These are phyloP conservation scores for Atta colombica DNA, from an alignment of 1,140 invertebrate species.

Conservation along the genomic window DNA sequence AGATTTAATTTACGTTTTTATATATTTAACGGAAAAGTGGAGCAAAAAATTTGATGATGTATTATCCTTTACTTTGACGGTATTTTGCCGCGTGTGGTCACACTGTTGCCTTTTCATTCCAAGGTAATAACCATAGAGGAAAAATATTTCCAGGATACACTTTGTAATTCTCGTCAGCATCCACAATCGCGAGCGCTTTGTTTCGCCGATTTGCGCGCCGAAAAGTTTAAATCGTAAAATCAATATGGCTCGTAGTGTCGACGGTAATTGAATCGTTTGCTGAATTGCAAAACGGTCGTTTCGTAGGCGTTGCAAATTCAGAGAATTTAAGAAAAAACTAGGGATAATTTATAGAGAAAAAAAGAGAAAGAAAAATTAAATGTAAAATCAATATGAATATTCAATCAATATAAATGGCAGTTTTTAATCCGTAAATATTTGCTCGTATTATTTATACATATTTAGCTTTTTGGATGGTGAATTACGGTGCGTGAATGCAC, in stretches of 20 bases:
- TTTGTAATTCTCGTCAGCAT: neutral
- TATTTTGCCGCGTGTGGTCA: constrained; percentile 10
- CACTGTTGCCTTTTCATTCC: neutral
- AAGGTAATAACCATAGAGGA: neutral
- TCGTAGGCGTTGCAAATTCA: neutral
- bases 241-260: neutral
- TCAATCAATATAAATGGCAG: neutral
- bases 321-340: neutral
- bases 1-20: constrained; percentile 15
- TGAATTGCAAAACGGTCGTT: neutral
- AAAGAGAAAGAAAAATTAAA: neutral
- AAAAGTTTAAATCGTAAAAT: constrained; percentile 34
- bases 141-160: constrained; percentile 31
- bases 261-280: constrained; percentile 7
- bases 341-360: neutral
- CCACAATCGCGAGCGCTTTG: neutral
- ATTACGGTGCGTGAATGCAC: constrained; percentile 8
- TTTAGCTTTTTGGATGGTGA: constrained; percentile 2
- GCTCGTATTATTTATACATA: constrained; percentile 17
- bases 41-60: neutral
- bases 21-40: neutral
- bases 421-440: constrained; percentile 27
- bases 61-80: neutral
- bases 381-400: constrained; percentile 26
- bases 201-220: neutral